Base-by-base conservation (phyloP, 1,140 invertebrate species). In the Dendroctonus ponderosae region DNA sequence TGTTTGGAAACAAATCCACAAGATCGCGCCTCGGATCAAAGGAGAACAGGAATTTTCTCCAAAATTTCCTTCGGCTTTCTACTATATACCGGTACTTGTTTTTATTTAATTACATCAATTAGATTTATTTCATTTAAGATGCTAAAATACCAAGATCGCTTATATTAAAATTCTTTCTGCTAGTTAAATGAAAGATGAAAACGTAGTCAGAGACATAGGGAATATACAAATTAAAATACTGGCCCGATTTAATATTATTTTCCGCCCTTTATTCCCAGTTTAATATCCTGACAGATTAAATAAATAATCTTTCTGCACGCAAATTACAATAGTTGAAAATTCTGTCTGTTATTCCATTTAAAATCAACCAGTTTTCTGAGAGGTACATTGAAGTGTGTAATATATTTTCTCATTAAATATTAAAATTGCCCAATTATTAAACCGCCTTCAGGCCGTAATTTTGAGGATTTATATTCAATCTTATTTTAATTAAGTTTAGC, bases 91-190 rank as follows among this genome's bases (percentile, higher is more conserved):
- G 61, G 43, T 39, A 51, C 48, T 54, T 63, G 56, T 63, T 63
- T 63, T 63, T 63, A 56, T 63, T 63, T 51, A 63, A 63, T 56
- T 51, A 46, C 52, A 51, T 57, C 62, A 65, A 65, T 54, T 63
- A 44, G 49, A 42, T 48, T 63, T 63, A 63, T 63, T 63, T 54
- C 42, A 56, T 54, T 63, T 63, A 7, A 48, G 11, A 46, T 37
- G 15, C n/a, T 15, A 26, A 46, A 59, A 59, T 59, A 61, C 37
- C 44, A 14, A 50, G 58, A 38, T 15, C 14, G 12, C 48, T 59
- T 59, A 61, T 61, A 49, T 61, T 61, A 61, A 61, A 61, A 61
- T 61, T 50, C 44, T 50, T 61, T 50, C 26, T 48, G 40, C 41
- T 12, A 12, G 6, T 3, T 42, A 58, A 43, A 44, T 43, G 42